These are phyloP conservation scores for Amphimallon solstitiale DNA, from an alignment of 2,888 invertebrate genomes.

Conservation along the genomic window DNA sequence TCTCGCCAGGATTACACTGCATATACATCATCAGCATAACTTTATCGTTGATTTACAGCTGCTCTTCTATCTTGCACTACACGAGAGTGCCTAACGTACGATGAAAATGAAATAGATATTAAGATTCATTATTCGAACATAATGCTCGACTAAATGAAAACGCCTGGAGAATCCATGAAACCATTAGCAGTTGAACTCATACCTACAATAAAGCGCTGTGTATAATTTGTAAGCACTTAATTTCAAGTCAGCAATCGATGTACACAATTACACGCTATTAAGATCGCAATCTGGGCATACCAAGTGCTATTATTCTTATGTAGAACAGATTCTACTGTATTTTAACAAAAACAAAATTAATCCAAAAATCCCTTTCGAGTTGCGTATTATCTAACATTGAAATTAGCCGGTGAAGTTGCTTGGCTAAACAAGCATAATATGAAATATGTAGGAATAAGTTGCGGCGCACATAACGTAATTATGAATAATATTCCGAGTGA, in stretches of 20 bases:
- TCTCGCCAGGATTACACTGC: too few relatives aligned
- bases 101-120: background rate
- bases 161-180: slow-evolving; percentile 15
- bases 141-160: slow-evolving; percentile 9
- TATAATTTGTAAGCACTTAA: slow-evolving; percentile 25
- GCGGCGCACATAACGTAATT: background rate
- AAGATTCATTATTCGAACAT: slow-evolving; percentile 9
- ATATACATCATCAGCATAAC: too few relatives aligned
- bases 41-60: too few relatives aligned
- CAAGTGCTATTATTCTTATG: slow-evolving; percentile 12
- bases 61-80: background rate
- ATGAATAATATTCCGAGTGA: too few relatives aligned
- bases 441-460: too few relatives aligned
- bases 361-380: background rate
- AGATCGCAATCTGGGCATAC: slow-evolving; percentile 18
- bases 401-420: background rate
- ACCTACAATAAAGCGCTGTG: slow-evolving; percentile 6
- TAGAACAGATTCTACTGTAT: background rate
- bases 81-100: background rate
- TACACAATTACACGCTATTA: slow-evolving; percentile 29
- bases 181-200: slow-evolving; percentile 11
- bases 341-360: background rate
- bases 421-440: too few relatives aligned
- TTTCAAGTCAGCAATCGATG: slow-evolving; percentile 23
- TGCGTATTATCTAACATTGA: background rate